Evolutionary conservation across 92 coral and sea anemone genomes (phyloP).

Genomic region (Paragorgia papillata): DNA sequence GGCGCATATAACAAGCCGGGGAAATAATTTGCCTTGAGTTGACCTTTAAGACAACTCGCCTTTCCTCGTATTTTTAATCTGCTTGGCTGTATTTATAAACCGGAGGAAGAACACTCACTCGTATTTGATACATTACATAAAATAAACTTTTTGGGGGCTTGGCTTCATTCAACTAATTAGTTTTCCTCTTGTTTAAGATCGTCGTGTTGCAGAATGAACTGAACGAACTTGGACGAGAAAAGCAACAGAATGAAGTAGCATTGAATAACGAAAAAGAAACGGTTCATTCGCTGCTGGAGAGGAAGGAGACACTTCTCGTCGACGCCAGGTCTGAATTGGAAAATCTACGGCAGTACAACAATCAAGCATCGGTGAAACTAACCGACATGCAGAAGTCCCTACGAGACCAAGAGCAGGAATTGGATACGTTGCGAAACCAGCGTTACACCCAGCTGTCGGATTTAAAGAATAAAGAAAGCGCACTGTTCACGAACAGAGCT

Average conservation of each 20-base stretch:
- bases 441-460: conserved; percentile 36
- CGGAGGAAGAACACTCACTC: too few species aligned
- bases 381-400: conserved; percentile 31
- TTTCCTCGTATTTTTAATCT: too few species aligned
- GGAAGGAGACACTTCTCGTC: conserved; percentile 31
- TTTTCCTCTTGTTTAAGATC: conserved; percentile 1
- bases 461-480: conserved; percentile 36
- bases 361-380: conserved; percentile 40
- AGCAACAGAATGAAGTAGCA: conserved; percentile 6
- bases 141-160: too few species aligned
- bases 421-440: conserved; percentile 36
- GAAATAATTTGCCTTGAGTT: too few species aligned
- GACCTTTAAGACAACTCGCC: too few species aligned
- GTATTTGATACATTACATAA: too few species aligned
- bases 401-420: conserved; percentile 31
- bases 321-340: conserved; percentile 22
- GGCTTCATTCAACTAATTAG: too few species aligned
- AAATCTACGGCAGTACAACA: conserved; percentile 30
- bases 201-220: conserved; percentile 25
- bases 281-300: conserved; percentile 18
- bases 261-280: conserved; percentile 34
- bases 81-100: too few species aligned
- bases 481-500: conserved; percentile 44
- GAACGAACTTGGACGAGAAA: conserved; percentile 25
- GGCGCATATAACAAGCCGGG: too few species aligned